Evolutionary conservation across 2,113 vertebrate species (phyloP).

Genomic region (Emberiza fucata): DNA sequence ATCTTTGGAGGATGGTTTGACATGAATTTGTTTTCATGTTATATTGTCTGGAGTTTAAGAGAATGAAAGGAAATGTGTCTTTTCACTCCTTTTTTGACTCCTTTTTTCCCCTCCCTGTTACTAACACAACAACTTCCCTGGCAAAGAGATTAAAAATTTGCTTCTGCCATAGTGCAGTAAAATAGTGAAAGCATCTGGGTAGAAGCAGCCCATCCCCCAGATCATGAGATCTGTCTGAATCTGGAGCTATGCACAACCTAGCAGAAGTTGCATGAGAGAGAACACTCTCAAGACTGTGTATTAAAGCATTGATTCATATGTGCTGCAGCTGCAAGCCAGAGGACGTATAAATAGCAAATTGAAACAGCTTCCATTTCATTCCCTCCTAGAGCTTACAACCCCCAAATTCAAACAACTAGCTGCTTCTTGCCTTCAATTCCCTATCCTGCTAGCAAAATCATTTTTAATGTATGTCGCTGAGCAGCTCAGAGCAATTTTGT

Average conservation of each 20-base stretch:
- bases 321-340: constrained; percentile 16
- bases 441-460: neutral
- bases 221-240: neutral
- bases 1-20: neutral
- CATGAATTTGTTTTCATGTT: neutral
- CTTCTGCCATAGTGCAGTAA: neutral
- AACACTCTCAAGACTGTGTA: neutral
- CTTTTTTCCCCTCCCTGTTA: neutral
- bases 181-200: neutral
- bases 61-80: neutral
- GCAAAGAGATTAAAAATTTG: neutral
- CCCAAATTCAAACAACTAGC: constrained; percentile 18
- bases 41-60: neutral
- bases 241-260: neutral
- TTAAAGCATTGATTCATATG: neutral
- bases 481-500: neutral
- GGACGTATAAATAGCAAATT: constrained; percentile 22
- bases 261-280: neutral
- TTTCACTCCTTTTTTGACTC: neutral
- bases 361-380: constrained; percentile 9
- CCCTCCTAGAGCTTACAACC: neutral
- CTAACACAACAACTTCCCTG: neutral
- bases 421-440: neutral
- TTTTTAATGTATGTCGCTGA: neutral
- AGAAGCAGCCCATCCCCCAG: neutral